Evolutionary conservation across 1,140 invertebrate species (phyloP), one percentile per base, ranked within the genome.

Genomic region (Cyphomyrmex costatus): DNA sequence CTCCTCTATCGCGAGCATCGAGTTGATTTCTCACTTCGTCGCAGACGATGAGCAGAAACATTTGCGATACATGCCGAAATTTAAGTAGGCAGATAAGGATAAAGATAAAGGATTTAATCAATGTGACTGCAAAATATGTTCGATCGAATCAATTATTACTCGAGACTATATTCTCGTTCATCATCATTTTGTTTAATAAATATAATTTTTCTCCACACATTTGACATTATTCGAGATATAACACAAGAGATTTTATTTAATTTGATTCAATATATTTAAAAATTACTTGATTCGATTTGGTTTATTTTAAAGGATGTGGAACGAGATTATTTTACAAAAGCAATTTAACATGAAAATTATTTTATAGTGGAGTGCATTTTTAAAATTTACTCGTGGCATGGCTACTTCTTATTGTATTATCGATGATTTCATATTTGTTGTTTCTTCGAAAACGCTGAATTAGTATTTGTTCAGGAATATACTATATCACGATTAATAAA

Each of bases 361-460:
- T 46, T 63, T 27, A 36, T 14, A 46, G n/a, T 21, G 24, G 21
- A 78, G 16, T 33, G n/a, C 5, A n/a, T 10, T 30, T 49, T 65
- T 14, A 49, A 56, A 30, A 33, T 49, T 49, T 21, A 30, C 12
- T 78, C 27, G 16, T 16, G 7, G 6, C 51, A 4, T 21, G 36
- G 42, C n/a, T 8, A 10, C 27, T 63, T 61, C 19, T 66, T 66
- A 21, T 24, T 19, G 63, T 21, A 56, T 70, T 21, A 56, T 70
- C 33, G 16, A 70, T 70, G 21, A 80, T 21, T n/a, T 68, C 8
- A 5, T 27, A 80, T 58, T 80, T 70, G 16, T 70, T 80, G 49
- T 56, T 8, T n/a, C 1, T 79, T 58, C 12, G 30, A 68, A 66
- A 80, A 56, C 8, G 77, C 63, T 80, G 77, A 80, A 80, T 70